A percentile compares a stretch with the other conserved stretches of the same genome.
These are phyloP conservation scores for Gerris lacustris DNA, from an alignment of 2,888 invertebrate genomes.

Conservation along the genomic window DNA sequence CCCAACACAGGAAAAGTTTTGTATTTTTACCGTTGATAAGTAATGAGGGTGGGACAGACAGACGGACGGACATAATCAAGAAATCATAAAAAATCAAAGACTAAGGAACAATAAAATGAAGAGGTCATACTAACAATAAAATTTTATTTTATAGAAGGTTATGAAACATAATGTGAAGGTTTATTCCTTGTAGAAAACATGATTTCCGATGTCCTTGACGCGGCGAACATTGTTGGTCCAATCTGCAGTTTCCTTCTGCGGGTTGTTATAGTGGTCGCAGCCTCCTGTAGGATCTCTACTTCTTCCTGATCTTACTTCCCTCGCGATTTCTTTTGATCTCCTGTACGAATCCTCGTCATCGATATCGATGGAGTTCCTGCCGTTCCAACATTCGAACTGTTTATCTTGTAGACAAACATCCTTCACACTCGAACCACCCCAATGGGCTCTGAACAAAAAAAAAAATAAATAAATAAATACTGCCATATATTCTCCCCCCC, in stretches of 20 bases:
- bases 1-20: too few species aligned
- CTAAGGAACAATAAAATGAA: too few species aligned
- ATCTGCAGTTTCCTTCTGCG: background rate
- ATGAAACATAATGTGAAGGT: background rate
- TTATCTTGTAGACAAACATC: background rate
- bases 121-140: too few species aligned
- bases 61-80: too few species aligned
- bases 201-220: background rate
- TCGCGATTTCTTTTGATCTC: background rate
- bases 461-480: too few species aligned
- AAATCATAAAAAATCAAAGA: too few species aligned
- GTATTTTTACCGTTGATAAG: too few species aligned
- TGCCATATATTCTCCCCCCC: too few species aligned
- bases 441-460: background rate
- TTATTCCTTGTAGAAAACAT: background rate
- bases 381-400: constrained; percentile 1
- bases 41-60: too few species aligned
- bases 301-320: background rate
- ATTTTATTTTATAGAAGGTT: too few species aligned
- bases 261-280: background rate
- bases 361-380: background rate
- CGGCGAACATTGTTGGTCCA: background rate
- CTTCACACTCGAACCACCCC: background rate
- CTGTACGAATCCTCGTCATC: background rate
- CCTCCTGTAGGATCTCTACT: background rate